These are phyloP conservation scores for Phrynosoma platyrhinos DNA, from an alignment of 2,113 vertebrate genomes.

Conservation along the genomic window DNA sequence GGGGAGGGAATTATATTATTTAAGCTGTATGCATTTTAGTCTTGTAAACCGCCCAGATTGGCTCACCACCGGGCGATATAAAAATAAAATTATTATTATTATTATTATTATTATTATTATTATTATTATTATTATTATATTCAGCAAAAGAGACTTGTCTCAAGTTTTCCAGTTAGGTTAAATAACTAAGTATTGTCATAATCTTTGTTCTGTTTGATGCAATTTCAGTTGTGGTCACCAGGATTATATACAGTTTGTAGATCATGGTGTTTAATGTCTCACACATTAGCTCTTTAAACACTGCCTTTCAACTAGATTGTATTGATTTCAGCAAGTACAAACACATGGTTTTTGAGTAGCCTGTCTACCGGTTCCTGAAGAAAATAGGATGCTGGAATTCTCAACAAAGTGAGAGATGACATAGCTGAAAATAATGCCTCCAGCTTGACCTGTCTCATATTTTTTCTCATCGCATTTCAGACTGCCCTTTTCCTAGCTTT, in stretches of 20 bases:
- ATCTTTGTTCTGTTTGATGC: slow-evolving; percentile 57
- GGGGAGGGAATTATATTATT: too few species aligned
- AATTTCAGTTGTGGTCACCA: slow-evolving; percentile 44
- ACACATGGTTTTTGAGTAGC: slow-evolving; percentile 9
- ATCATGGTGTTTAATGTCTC: slow-evolving; percentile 64
- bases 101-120: too few species aligned
- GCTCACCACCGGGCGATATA: too few species aligned
- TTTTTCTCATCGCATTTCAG: slow-evolving; percentile 46
- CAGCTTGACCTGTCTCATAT: slow-evolving; percentile 59
- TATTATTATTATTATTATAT: too few species aligned
- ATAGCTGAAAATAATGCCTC: slow-evolving; percentile 46
- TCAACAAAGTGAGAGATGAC: slow-evolving; percentile 48
- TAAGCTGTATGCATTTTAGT: too few species aligned
- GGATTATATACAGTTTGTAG: slow-evolving; percentile 59
- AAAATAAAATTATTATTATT: too few species aligned
- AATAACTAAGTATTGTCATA: slow-evolving; percentile 41
- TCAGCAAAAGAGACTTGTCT: slow-evolving; percentile 37
- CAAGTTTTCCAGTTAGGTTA: slow-evolving; percentile 59
- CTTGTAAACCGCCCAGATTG: too few species aligned
- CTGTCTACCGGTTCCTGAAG: slow-evolving; percentile 52
- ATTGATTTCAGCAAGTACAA: slow-evolving; percentile 59
- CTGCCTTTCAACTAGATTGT: slow-evolving; percentile 49
- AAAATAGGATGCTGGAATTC: slow-evolving; percentile 61
- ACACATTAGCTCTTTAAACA: slow-evolving; percentile 64
- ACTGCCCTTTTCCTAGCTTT: slow-evolving; percentile 17